phyloP scores from a whole-genome alignment of 2,797 vertebrate species.

The Limosa lapponica region DNA sequence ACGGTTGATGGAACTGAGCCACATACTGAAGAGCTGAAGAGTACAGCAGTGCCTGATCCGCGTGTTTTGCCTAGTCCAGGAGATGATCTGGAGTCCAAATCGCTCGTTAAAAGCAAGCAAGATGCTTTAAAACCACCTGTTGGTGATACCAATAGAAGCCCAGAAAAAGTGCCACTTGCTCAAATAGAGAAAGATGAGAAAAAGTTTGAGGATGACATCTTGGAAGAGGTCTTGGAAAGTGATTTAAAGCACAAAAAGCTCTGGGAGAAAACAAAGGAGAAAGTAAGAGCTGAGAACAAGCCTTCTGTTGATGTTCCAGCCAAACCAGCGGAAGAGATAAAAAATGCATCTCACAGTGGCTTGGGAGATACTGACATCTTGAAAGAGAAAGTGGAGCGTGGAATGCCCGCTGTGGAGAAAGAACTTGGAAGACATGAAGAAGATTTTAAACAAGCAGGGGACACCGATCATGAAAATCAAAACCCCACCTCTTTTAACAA shows the following conservation, averaged over 20 bases:
- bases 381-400: neutral
- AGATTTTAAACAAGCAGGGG: neutral
- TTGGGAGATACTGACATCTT: neutral
- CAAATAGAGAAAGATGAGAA: constrained; percentile 17
- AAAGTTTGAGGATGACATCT: neutral
- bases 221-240: neutral
- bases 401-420: neutral
- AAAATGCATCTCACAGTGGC: neutral
- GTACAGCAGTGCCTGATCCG: neutral
- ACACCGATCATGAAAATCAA: neutral
- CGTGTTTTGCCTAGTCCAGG: neutral
- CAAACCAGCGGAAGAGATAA: neutral
- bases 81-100: neutral
- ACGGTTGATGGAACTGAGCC: neutral
- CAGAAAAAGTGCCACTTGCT: neutral
- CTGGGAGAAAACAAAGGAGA: neutral
- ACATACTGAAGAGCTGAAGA: neutral
- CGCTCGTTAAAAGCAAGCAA: neutral
- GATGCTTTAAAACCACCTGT: neutral
- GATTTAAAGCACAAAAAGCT: neutral
- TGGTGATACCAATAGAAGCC: neutral
- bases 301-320: neutral
- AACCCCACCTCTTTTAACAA: neutral
- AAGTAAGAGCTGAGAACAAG: neutral
- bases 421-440: neutral